These are phyloP conservation scores for Chaenocephalus aceratus DNA, from an alignment of 2,113 vertebrate species.

Conservation along the genomic window DNA sequence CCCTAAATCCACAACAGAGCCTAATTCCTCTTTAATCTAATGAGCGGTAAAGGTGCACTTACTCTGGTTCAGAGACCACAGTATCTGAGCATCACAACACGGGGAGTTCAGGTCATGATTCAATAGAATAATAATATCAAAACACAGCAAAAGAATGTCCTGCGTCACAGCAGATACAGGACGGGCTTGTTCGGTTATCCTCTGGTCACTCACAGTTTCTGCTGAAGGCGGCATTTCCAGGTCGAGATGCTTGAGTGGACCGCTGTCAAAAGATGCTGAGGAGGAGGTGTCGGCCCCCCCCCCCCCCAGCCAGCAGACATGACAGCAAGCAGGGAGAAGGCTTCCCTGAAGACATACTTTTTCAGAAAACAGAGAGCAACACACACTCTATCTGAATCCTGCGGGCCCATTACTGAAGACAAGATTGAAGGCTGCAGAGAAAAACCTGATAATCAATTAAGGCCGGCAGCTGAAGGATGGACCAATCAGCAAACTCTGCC, in stretches of 20 bases:
- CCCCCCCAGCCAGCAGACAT: background rate
- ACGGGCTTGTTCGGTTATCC: conserved; percentile 25
- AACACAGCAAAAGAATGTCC: background rate
- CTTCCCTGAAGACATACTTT: background rate
- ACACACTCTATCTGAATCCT: background rate
- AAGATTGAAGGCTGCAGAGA: background rate
- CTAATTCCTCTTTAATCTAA: conserved; percentile 81
- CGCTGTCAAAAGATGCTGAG: conserved; percentile 37
- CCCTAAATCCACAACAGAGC: conserved; percentile 80
- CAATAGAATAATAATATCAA: conserved; percentile 28
- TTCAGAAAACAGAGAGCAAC: conserved; percentile 9
- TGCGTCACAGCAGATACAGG: background rate
- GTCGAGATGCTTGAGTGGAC: conserved; percentile 22
- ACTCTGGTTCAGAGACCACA: conserved; percentile 49
- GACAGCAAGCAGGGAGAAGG: conserved; percentile 11
- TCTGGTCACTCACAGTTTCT: conserved; percentile 11
- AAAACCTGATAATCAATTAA: background rate
- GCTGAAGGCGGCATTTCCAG: conserved; percentile 28
- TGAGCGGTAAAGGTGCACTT: conserved; percentile 72
- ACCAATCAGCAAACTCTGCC: background rate
- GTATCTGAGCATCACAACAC: conserved; percentile 38
- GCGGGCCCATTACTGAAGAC: background rate
- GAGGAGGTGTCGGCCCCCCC: background rate
- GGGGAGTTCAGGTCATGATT: conserved; percentile 21
- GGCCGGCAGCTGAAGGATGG: background rate